Conservation (phyloP, 2,888 invertebrate genomes). For the Parnassius orleans region DNA sequence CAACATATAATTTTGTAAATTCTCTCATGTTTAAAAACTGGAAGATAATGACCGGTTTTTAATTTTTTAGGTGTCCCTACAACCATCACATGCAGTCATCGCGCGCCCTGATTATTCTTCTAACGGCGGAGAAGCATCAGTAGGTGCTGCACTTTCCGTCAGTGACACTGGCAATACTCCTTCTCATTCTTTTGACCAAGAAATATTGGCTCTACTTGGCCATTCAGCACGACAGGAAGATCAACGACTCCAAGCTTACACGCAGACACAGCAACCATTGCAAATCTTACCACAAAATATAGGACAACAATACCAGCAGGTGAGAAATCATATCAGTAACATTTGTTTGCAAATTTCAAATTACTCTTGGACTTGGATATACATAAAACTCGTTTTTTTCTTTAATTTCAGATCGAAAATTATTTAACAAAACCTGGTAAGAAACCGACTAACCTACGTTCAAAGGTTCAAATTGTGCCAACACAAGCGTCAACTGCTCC, state of each 20-base stretch:
- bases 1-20: too few relatives aligned
- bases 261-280: constrained; percentile 46
- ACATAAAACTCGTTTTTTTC: neutral
- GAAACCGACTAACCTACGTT: constrained; percentile 63
- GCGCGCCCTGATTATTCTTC: constrained; percentile 65
- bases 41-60: too few relatives aligned
- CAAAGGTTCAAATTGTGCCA: constrained; percentile 54
- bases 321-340: constrained; percentile 24
- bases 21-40: too few relatives aligned
- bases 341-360: neutral
- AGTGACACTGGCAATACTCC: constrained; percentile 58
- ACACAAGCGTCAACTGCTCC: constrained; percentile 61
- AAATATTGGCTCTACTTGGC: constrained; percentile 59
- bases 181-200: constrained; percentile 53
- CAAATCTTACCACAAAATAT: constrained; percentile 33
- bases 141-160: constrained; percentile 71
- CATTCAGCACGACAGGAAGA: constrained; percentile 59
- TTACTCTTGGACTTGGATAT: neutral
- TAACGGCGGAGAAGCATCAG: constrained; percentile 72
- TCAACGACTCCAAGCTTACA: constrained; percentile 44
- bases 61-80: constrained; percentile 52
- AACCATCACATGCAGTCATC: constrained; percentile 71
- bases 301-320: constrained; percentile 48
- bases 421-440: constrained; percentile 68
- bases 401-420: constrained; percentile 62